These are phyloP conservation scores for Chloroceryle inda DNA, from an alignment of 2,797 vertebrate species.

Conservation along the genomic window DNA sequence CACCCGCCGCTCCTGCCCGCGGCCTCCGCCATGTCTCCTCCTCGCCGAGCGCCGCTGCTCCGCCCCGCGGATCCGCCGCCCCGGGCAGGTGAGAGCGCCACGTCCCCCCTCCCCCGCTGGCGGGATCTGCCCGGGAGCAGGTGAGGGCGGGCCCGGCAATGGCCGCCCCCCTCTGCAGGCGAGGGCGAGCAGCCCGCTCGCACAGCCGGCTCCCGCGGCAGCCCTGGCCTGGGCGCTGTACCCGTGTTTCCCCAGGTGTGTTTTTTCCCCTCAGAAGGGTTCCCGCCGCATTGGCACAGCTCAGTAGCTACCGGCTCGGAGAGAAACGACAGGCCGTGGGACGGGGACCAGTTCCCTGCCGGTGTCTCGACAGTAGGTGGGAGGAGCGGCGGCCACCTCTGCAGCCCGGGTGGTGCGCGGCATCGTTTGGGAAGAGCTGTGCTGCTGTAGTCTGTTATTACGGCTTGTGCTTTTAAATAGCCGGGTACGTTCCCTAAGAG, in stretches of 20 bases:
- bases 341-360: not conserved
- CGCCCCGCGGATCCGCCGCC: conserved; percentile 63
- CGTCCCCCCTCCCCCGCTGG: not conserved
- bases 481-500: not conserved
- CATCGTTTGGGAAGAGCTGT: not conserved
- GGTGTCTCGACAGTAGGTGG: not conserved
- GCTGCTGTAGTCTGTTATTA: not conserved
- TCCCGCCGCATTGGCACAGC: not conserved
- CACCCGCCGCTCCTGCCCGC: conserved; percentile 2
- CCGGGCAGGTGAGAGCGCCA: conserved; percentile 28
- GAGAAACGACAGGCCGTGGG: not conserved
- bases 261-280: not conserved
- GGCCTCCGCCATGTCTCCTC: conserved; percentile 80
- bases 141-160: conserved; percentile 20
- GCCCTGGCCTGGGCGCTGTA: rapidly evolving
- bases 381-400: not conserved
- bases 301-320: not conserved
- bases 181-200: not conserved
- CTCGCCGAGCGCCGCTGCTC: conserved; percentile 62
- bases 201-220: not conserved
- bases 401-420: not conserved
- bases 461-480: not conserved
- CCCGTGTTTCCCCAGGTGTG: not conserved
- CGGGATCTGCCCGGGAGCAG: not conserved
- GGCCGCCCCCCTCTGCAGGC: not conserved